These are phyloP conservation scores for Onychorhynchus coronatus DNA, from an alignment of 2,113 vertebrate genomes.

Conservation along the genomic window DNA sequence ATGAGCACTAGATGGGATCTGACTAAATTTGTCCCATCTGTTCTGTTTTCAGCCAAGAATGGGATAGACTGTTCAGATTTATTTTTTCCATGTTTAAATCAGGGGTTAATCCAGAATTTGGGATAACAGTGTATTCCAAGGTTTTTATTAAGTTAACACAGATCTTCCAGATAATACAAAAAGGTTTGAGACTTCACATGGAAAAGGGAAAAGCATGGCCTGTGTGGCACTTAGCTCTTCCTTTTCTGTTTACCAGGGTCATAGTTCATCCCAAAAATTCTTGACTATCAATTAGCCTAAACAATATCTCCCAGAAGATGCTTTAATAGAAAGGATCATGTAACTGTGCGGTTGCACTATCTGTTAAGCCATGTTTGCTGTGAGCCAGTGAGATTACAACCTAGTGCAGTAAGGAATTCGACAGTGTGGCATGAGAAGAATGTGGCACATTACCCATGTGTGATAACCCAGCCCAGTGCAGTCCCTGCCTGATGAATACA, in stretches of 20 bases:
- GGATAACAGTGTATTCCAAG: background rate
- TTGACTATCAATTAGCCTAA: background rate
- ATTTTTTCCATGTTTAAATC: background rate
- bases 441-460: background rate
- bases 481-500: background rate
- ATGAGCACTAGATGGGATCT: background rate
- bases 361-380: background rate
- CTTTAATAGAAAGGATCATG: background rate
- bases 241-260: background rate
- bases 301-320: background rate
- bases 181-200: background rate
- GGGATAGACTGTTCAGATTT: background rate
- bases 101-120: background rate
- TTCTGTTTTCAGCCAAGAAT: background rate
- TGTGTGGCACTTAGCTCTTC: background rate
- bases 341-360: background rate
- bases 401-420: background rate
- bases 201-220: background rate
- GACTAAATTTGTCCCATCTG: background rate
- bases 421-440: background rate
- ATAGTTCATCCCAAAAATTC: background rate
- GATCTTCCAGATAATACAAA: background rate
- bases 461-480: background rate
- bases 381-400: background rate
- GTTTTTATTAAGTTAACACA: background rate